Conservation (phyloP, 2,888 invertebrate genomes). For the Rotaria socialis region DNA sequence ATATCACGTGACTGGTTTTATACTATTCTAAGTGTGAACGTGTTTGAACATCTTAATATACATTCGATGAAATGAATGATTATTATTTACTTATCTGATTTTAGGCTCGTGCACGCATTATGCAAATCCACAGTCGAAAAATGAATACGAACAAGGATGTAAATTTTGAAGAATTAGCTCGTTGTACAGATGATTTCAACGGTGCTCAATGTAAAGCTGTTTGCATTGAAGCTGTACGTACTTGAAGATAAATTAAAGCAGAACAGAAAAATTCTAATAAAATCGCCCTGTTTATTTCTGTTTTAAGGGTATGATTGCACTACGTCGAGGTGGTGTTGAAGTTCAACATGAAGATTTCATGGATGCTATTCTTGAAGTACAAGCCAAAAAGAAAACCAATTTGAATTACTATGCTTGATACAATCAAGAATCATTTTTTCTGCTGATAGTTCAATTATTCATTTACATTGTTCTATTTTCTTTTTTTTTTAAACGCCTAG, state of each 20-base stretch:
- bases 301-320: constrained; percentile 87
- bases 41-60: too few species aligned
- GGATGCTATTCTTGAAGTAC: constrained; percentile 98
- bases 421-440: not conserved
- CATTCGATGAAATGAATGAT: too few species aligned
- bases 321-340: constrained; percentile 83
- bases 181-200: constrained; percentile 98
- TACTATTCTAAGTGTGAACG: too few species aligned
- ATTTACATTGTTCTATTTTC: not conserved
- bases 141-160: constrained; percentile 78
- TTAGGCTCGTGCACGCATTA: constrained; percentile 84
- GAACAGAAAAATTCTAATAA: not conserved
- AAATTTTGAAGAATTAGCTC: constrained; percentile 72
- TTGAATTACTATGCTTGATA: constrained; percentile 80
- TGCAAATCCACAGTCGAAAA: constrained; percentile 97
- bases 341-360: constrained; percentile 98
- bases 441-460: not conserved
- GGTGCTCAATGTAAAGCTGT: constrained; percentile 99
- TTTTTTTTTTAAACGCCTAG: not conserved
- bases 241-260: not conserved
- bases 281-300: not conserved
- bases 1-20: too few species aligned
- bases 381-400: constrained; percentile 98
- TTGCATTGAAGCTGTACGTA: constrained; percentile 83
- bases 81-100: not conserved